phyloP scores from a whole-genome alignment of 2,113 vertebrate genomes.

The Leptobrachium ailaonicum region DNA sequence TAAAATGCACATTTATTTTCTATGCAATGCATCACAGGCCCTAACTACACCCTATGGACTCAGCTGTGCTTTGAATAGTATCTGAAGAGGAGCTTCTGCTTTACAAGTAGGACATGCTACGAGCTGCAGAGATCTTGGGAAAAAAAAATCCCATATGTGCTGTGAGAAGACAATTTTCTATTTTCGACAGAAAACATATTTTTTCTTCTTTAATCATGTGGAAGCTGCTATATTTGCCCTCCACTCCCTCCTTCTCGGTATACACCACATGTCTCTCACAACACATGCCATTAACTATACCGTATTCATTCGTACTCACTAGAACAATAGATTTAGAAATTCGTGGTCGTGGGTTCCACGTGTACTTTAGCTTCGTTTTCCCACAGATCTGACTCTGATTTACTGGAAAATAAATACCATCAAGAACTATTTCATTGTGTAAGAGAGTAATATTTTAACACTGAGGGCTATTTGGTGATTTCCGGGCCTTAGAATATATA shows the following conservation, averaged over 20 bases:
- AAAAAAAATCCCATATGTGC: slow-evolving; percentile 12
- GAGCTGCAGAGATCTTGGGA: neutral
- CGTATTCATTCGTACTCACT: neutral
- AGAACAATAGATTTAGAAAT: neutral
- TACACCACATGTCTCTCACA: neutral
- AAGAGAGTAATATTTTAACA: neutral
- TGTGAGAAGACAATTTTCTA: slow-evolving; percentile 22
- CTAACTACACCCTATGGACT: neutral
- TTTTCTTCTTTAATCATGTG: slow-evolving; percentile 1
- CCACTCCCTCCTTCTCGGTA: neutral
- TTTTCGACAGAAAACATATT: slow-evolving; percentile 24
- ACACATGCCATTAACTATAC: slow-evolving; percentile 4
- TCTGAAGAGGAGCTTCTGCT: neutral
- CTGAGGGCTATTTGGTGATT: too few species aligned
- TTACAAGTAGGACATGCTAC: neutral
- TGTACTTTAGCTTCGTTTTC: neutral
- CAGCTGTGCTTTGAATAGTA: neutral
- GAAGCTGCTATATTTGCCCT: slow-evolving; percentile 16
- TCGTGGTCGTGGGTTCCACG: neutral
- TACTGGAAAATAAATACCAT: neutral
- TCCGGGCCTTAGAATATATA: too few species aligned
- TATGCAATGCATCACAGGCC: neutral
- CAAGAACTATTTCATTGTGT: neutral
- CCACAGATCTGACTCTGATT: neutral
- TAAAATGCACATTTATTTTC: neutral